Evolutionary conservation across 2,797 vertebrate species (phyloP).

Genomic region (Lagocephalus sceleratus): DNA sequence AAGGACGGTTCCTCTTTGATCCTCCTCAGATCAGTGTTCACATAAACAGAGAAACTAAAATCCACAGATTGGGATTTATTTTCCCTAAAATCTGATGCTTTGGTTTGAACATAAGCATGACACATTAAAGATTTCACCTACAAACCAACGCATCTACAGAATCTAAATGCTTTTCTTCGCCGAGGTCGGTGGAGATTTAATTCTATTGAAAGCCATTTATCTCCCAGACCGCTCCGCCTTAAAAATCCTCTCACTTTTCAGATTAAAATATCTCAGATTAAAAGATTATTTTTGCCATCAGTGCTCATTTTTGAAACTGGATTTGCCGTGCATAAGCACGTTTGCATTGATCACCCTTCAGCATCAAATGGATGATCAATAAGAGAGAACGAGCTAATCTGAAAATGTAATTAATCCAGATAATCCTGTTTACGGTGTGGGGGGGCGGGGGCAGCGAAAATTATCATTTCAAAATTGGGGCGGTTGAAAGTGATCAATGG

Average conservation of each 20-base stretch:
- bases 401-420: constrained; percentile 88
- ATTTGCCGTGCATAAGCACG: constrained; percentile 82
- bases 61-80: too few species aligned
- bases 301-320: constrained; percentile 83
- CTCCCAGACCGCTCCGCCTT: not conserved
- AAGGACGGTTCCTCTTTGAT: too few species aligned
- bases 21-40: too few species aligned
- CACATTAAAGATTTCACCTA: too few species aligned
- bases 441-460: constrained; percentile 63
- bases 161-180: constrained; percentile 3
- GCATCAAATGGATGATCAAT: constrained; percentile 82
- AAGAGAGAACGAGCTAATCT: constrained; percentile 77
- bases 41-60: too few species aligned
- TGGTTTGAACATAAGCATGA: too few species aligned
- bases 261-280: constrained; percentile 63
- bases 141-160: not conserved
- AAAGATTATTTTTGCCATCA: constrained; percentile 73
- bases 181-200: constrained; percentile 9
- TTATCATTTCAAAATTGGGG: constrained; percentile 66
- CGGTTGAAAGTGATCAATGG: constrained; percentile 63
- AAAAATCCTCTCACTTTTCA: constrained; percentile 26
- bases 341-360: constrained; percentile 86
- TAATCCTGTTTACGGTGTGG: constrained; percentile 89
- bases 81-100: too few species aligned
- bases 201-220: constrained; percentile 43